phyloP scores from a whole-genome alignment of 2,888 invertebrate species.

The Electrophaes corylata region DNA sequence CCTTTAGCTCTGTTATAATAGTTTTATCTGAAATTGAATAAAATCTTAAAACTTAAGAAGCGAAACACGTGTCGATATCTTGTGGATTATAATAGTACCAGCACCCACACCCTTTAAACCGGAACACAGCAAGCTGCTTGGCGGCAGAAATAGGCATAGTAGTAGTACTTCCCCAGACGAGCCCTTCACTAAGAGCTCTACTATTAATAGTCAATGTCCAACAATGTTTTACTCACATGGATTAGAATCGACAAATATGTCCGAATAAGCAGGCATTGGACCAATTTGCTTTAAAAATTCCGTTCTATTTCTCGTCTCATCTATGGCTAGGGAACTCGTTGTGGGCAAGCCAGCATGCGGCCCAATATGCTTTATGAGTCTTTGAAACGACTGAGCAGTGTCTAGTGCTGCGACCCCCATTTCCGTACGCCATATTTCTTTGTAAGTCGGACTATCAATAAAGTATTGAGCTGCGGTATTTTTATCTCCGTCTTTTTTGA shows the following conservation, averaged over 20 bases:
- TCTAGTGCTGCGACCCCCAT: constrained; percentile 60
- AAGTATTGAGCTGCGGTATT: constrained; percentile 64
- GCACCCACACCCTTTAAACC: too few species aligned
- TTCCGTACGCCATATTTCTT: constrained; percentile 54
- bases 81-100: too few species aligned
- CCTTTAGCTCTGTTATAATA: constrained; percentile 11
- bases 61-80: too few species aligned
- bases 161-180: too few species aligned
- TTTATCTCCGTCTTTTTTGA: constrained; percentile 62
- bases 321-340: not conserved
- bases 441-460: constrained; percentile 61
- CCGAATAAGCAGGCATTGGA: constrained; percentile 48
- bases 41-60: too few species aligned
- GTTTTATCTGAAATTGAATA: constrained; percentile 14
- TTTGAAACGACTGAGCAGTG: constrained; percentile 59
- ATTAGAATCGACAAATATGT: constrained; percentile 41
- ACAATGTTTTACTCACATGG: constrained; percentile 36
- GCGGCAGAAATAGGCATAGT: too few species aligned
- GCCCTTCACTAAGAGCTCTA: too few species aligned
- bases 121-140: too few species aligned
- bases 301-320: constrained; percentile 31
- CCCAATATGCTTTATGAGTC: constrained; percentile 58
- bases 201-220: too few species aligned
- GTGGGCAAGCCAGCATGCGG: constrained; percentile 21
- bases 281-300: constrained; percentile 55